Evolutionary conservation across 2,113 vertebrate genomes (phyloP).

Genomic region (Neolamprologus fasciatus): DNA sequence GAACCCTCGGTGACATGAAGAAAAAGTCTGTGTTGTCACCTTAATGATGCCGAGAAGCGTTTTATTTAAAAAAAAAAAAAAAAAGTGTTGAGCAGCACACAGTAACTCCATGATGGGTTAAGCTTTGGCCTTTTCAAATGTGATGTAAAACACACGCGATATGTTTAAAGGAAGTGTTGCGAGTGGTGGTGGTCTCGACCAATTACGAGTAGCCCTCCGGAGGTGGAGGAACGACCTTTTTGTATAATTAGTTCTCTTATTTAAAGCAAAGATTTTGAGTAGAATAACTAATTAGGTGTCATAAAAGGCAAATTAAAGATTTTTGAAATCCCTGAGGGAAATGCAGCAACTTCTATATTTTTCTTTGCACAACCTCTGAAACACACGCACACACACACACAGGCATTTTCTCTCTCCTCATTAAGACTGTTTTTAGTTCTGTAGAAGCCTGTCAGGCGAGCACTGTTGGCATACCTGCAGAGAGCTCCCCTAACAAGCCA

Average conservation of each 20-base stretch:
- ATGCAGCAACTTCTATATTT: constrained; percentile 68
- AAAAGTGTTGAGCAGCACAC: background rate
- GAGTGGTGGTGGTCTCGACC: constrained; percentile 72
- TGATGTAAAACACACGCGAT: constrained; percentile 75
- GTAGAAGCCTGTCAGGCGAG: constrained; percentile 75
- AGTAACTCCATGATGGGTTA: constrained; percentile 63
- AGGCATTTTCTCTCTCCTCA: constrained; percentile 70
- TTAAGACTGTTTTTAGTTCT: constrained; percentile 83
- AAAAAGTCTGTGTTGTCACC: constrained; percentile 7
- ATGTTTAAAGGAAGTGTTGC: constrained; percentile 60
- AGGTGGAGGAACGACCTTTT: constrained; percentile 83
- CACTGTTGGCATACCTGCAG: constrained; percentile 72
- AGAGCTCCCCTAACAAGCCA: constrained; percentile 80
- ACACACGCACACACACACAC: constrained; percentile 10
- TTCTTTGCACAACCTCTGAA: constrained; percentile 19
- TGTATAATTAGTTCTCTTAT: constrained; percentile 91
- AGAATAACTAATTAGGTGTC: constrained; percentile 92
- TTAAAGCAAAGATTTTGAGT: constrained; percentile 90
- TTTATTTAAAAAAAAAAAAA: background rate
- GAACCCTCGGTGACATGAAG: constrained; percentile 9
- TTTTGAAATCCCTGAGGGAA: constrained; percentile 77
- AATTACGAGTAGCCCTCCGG: constrained; percentile 80
- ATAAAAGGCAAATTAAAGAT: constrained; percentile 90
- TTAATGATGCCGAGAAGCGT: constrained; percentile 23
- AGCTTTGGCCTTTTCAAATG: constrained; percentile 69